Base-by-base conservation (phyloP, 2,113 vertebrate genomes). In the Etheostoma cragini region DNA sequence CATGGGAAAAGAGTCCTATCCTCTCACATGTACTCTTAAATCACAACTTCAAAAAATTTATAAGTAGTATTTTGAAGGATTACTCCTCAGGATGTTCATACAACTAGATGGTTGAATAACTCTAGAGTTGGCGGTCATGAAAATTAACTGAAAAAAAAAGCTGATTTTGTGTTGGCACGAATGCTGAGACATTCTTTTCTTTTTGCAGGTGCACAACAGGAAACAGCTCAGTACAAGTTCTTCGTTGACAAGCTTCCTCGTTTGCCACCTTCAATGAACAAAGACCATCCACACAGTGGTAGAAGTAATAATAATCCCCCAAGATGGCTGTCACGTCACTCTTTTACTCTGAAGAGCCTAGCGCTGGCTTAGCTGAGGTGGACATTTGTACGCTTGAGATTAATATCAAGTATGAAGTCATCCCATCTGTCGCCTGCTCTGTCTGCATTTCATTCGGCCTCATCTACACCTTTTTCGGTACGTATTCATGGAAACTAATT, bases 401-500 rank as follows among this genome's bases (percentile, higher is more conserved):
- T 19, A 92, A 94, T 67, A 90, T 90, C 53, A 92, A 89, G 65
- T 93, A 95, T 86, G 95, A 97, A 50, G 83, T 96, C 81, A 86
- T 96, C 76, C 95, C 96, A 1, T 91, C 94, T 14, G 78, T 96
- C n/a, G 92, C 96, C 83, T 97, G 95, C 88, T 93, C 94, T 15
- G 89, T 96, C 63, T 96, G 96, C 90, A 94, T 96, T 75, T 89
- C 95, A 62, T 93, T 97, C 30, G 96, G 97, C 63, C 91, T 97
- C 84, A 89, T 97, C 93, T 97, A 96, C 91, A 96, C 95, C 88
- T 96, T 97, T 83, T 95, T 97, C 0, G 97, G 96, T 98, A 93
- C 73, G 96, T 92, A 80, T 72, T 52, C 64, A 22, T 58, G 16
- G 22, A 11, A 46, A 38, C 21, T 57, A 3, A 6, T 33, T 26